Percentiles rank a stretch among this genome's conserved stretches.
Conservation (phyloP, 2,797 vertebrate species). For the Hapalemur alaotrensis region DNA sequence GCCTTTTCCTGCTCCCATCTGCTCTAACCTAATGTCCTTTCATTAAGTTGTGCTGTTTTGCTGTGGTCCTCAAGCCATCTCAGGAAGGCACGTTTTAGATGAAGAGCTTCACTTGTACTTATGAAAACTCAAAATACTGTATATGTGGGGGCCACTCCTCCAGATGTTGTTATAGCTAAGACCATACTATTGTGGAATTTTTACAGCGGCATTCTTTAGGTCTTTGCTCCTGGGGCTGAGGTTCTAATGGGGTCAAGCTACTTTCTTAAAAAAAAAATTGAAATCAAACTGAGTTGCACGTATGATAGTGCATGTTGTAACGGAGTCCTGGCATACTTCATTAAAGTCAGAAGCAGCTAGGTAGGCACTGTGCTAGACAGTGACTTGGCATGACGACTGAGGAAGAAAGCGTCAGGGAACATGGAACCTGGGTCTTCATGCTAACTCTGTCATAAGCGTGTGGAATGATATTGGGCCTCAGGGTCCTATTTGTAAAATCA, state of each 20-base stretch:
- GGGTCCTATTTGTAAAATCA: neutral
- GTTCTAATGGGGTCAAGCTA: neutral
- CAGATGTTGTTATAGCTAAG: neutral
- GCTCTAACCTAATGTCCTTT: neutral
- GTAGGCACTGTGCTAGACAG: neutral
- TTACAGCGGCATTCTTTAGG: neutral
- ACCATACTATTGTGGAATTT: neutral
- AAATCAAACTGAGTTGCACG: neutral
- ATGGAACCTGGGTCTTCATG: neutral
- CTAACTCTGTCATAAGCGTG: neutral
- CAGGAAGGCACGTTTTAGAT: neutral
- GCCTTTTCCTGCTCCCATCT: neutral
- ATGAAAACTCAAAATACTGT: neutral
- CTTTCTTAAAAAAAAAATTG: neutral
- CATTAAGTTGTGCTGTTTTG: neutral
- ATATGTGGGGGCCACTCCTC: neutral
- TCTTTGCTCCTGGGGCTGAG: neutral
- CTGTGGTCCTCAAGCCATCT: neutral
- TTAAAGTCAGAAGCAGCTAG: neutral
- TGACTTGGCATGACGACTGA: neutral
- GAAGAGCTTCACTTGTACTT: neutral
- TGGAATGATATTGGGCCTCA: neutral
- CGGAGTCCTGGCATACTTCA: neutral
- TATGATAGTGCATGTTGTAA: neutral
- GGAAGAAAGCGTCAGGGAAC: neutral